Conservation (phyloP, 2,888 invertebrate species). For the Ellobium chinense region DNA sequence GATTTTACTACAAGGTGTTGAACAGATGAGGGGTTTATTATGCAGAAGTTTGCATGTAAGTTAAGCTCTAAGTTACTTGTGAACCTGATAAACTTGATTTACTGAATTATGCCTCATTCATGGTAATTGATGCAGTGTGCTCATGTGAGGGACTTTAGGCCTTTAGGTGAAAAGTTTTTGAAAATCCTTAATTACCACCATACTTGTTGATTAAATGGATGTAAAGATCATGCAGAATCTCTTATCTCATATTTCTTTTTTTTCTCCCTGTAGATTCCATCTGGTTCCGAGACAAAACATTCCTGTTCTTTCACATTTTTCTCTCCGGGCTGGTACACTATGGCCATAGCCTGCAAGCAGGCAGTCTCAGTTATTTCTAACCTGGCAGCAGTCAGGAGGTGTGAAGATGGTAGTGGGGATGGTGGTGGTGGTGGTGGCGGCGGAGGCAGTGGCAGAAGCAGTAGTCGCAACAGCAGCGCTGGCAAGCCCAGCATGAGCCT, state of each 20-base stretch:
- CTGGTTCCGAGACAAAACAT: conserved; percentile 15
- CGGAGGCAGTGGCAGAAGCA: background rate
- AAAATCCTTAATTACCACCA: no score
- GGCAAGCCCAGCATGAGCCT: no score
- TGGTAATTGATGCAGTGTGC: no score
- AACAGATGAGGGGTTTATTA: no score
- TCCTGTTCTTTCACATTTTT: conserved; percentile 49
- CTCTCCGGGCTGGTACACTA: conserved; percentile 40
- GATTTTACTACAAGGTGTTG: no score
- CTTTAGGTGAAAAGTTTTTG: no score
- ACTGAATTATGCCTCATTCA: no score
- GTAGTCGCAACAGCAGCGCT: background rate
- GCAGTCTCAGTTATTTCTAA: background rate
- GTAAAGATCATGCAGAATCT: background rate
- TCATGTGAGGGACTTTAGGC: no score
- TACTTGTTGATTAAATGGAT: background rate
- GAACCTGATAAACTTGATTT: no score
- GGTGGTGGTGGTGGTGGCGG: background rate
- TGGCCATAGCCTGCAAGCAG: conserved; percentile 38
- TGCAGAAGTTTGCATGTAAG: no score
- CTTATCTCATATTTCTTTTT: background rate
- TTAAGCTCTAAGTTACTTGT: no score
- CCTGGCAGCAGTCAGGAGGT: background rate
- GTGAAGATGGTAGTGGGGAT: background rate
- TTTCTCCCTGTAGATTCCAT: conserved; percentile 15